Evolutionary conservation across 92 coral and sea anemone species (phyloP).

Genomic region (Siderastrea radians): DNA sequence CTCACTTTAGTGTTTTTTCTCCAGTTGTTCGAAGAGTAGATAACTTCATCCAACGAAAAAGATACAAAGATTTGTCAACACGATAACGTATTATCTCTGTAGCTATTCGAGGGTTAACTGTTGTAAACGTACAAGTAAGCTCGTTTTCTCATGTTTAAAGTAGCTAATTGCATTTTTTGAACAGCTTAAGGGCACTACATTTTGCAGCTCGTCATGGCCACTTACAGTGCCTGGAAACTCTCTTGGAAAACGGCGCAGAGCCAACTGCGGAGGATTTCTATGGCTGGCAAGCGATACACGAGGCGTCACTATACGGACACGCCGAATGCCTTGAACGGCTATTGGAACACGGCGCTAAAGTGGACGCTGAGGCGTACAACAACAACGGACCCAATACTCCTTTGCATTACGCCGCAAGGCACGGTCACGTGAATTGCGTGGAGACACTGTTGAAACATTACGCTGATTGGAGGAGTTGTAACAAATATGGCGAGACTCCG

Average conservation of each 20-base stretch:
- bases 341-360: constrained; percentile 70
- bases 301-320: constrained; percentile 82
- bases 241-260: constrained; percentile 75
- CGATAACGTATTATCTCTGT: too few relatives aligned
- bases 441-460: constrained; percentile 63
- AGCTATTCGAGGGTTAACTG: too few relatives aligned
- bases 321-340: constrained; percentile 67
- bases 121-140: too few relatives aligned
- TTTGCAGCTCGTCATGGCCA: constrained; percentile 88
- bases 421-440: constrained; percentile 77
- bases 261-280: constrained; percentile 69
- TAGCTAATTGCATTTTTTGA: too few relatives aligned
- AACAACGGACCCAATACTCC: constrained; percentile 75
- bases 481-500: constrained; percentile 78
- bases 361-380: constrained; percentile 70
- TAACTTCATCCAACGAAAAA: too few relatives aligned
- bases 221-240: constrained; percentile 41
- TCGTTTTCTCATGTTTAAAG: too few relatives aligned
- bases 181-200: constrained; percentile 68
- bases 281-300: constrained; percentile 93
- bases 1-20: too few relatives aligned
- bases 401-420: constrained; percentile 81
- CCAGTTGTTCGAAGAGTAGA: too few relatives aligned
- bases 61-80: too few relatives aligned
- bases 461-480: constrained; percentile 64